These are phyloP conservation scores for Lagria hirta DNA, from an alignment of 2,888 invertebrate genomes.

Conservation along the genomic window DNA sequence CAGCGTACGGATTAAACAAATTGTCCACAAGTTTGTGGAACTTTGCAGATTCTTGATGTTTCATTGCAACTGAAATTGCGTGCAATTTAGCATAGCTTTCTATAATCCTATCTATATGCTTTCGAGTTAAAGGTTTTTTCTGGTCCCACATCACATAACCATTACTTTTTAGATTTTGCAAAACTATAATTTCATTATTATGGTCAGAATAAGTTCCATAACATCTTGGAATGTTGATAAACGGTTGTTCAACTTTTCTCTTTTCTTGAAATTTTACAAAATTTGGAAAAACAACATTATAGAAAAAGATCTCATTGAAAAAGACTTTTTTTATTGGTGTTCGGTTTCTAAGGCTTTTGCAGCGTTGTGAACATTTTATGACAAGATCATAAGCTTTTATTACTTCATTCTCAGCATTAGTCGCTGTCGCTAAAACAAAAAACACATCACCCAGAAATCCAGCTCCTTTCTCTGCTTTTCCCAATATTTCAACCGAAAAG, in stretches of 20 bases:
- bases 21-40: slow-evolving; percentile 14
- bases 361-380: slow-evolving; percentile 10
- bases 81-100: slow-evolving; percentile 16
- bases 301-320: slow-evolving; percentile 33
- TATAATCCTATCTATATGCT: slow-evolving; percentile 38
- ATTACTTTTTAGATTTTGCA: slow-evolving; percentile 36
- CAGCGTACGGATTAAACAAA: too few species aligned
- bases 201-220: slow-evolving; percentile 18
- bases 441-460: slow-evolving; percentile 37
- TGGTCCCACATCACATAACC: slow-evolving; percentile 35
- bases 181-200: slow-evolving; percentile 28
- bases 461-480: slow-evolving; percentile 32
- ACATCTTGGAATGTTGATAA: slow-evolving; percentile 26
- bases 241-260: slow-evolving; percentile 22
- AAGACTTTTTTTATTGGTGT: slow-evolving; percentile 27
- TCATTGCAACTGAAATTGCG: slow-evolving; percentile 25
- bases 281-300: slow-evolving; percentile 29
- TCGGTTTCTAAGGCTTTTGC: slow-evolving; percentile 20
- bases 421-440: slow-evolving; percentile 30
- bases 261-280: slow-evolving; percentile 27
- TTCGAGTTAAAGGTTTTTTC: slow-evolving; percentile 35
- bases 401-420: slow-evolving; percentile 15
- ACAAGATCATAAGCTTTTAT: slow-evolving; percentile 26
- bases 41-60: slow-evolving; percentile 16
- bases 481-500: slow-evolving; percentile 19